Base-by-base conservation (phyloP, 2,797 vertebrate species). In the Lophotriccus pileatus region DNA sequence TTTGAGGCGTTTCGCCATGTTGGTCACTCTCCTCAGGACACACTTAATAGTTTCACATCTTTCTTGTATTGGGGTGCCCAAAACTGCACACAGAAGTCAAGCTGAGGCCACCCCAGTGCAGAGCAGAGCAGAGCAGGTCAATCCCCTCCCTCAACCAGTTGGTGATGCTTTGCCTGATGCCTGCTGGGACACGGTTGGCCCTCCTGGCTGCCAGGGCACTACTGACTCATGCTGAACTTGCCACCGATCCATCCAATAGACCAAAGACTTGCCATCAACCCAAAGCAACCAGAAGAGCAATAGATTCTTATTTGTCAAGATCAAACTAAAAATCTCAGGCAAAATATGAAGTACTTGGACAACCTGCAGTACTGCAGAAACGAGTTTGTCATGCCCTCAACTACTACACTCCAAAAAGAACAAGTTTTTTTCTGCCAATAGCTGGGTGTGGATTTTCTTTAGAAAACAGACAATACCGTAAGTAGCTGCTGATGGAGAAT, bases 141-240 rank as follows among this genome's bases (percentile, higher is more conserved):
- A 2, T 44, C n/a, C 12, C 64, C 27, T 72, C 46, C 14, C 39
- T 34, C 1, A 3, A 21, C 11, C 0, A 0, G 30, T 13, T n/a
- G n/a, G 12, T 0, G 9, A 9, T 41, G 43, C 50, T 52, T 22
- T 63, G 44, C 46, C 50, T 66, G 46, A 43, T 77, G 46, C 2
- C 0, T 17, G 41, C 27, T 64, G 53, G 52, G 64, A 49, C 23
- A 37, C 0, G 0, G 3, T 10, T 77, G 32, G 14, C 32, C 28
- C 6, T 72, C n/a, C 75, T 49, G 46, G 14, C 39, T 77, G 32
- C 59, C 46, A 72, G 58, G 30, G 20, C 46, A 55, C 77, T 30
- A 32, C 55, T 76, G 22, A 4, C 19, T 70, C 16, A 8, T 3
- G 1, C 63, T 28, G 37, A 77, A 2, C 25, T 63, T 52, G 2